These are phyloP conservation scores for Aphis gossypii DNA, from an alignment of 1,140 invertebrate species.

Conservation along the genomic window DNA sequence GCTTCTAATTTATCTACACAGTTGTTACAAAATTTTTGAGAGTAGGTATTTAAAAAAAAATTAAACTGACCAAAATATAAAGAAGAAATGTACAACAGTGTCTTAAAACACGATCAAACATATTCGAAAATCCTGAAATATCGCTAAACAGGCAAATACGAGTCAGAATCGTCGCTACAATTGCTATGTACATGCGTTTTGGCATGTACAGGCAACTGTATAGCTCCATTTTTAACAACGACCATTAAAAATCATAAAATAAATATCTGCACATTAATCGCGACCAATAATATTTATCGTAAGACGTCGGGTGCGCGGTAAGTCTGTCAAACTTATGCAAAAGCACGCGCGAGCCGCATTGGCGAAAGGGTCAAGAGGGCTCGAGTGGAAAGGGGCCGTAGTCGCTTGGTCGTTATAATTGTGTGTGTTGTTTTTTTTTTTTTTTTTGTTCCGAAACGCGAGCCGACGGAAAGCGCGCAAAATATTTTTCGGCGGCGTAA, in stretches of 20 bases:
- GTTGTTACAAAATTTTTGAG: background rate
- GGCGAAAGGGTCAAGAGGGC: too few species aligned
- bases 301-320: background rate
- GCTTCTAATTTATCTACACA: background rate
- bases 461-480: background rate
- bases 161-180: too few species aligned
- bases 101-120: background rate
- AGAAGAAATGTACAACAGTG: background rate
- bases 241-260: background rate
- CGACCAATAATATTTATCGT: background rate
- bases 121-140: background rate
- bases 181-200: background rate
- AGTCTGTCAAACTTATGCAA: background rate
- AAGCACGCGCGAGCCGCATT: background rate
- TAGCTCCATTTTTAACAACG: background rate
- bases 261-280: background rate
- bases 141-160: background rate
- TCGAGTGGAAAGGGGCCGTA: background rate
- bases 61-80: background rate
- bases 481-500: background rate
- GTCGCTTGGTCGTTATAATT: background rate
- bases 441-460: background rate
- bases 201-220: background rate
- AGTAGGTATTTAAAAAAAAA: background rate
- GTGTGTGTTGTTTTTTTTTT: too few species aligned